phyloP scores from a whole-genome alignment of 2,888 invertebrate genomes.

The Lycaena phlaeas region DNA sequence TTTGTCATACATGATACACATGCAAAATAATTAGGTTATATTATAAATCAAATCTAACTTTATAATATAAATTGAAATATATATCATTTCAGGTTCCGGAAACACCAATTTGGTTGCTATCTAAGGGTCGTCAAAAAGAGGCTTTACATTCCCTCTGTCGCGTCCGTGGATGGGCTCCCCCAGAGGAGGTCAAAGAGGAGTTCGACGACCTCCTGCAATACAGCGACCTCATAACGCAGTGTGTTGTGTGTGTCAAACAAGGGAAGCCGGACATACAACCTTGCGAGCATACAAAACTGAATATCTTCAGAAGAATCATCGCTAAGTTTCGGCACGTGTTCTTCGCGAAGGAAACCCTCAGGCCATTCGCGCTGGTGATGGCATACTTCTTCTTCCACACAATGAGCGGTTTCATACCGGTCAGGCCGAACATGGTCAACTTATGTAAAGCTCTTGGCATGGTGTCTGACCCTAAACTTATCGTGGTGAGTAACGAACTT shows the following conservation, averaged over 20 bases:
- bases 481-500: constrained; percentile 52
- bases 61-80: too few relatives aligned
- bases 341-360: constrained; percentile 63
- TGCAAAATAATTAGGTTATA: too few relatives aligned
- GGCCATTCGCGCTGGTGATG: constrained; percentile 64
- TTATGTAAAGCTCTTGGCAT: constrained; percentile 62
- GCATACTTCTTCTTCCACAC: constrained; percentile 68
- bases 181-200: constrained; percentile 64
- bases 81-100: constrained; percentile 69
- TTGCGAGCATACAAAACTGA: constrained; percentile 39
- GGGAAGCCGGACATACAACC: constrained; percentile 26
- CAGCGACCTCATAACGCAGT: constrained; percentile 43
- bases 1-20: too few relatives aligned
- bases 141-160: constrained; percentile 67
- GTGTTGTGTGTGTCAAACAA: constrained; percentile 45
- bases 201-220: constrained; percentile 60
- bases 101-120: constrained; percentile 74
- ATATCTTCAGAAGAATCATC: constrained; percentile 32
- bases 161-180: constrained; percentile 69
- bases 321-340: constrained; percentile 47
- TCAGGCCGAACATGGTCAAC: constrained; percentile 72
- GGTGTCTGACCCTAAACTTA: constrained; percentile 52
- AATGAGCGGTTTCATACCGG: constrained; percentile 59
- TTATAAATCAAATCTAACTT: too few relatives aligned
- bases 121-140: constrained; percentile 67